A percentile compares a stretch with the other conserved stretches of the same genome.
phyloP scores from a whole-genome alignment of 2,888 invertebrate species.

The Norana najaformis region DNA sequence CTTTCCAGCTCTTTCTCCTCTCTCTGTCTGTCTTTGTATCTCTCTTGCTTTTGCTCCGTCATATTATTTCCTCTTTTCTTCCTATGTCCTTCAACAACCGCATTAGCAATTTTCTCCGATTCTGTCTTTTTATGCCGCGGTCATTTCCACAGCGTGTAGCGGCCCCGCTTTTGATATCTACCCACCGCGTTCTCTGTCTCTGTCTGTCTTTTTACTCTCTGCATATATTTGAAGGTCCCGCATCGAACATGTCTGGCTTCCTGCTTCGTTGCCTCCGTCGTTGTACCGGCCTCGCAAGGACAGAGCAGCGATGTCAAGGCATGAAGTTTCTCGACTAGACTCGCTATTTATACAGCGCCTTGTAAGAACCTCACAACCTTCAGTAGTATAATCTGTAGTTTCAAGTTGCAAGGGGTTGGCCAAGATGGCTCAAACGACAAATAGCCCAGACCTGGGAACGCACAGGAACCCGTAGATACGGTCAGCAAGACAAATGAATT shows the following conservation, averaged over 20 bases:
- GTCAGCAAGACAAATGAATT: too few species aligned
- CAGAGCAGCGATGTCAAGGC: not conserved
- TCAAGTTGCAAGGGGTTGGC: not conserved
- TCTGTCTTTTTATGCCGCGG: not conserved
- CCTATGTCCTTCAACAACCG: not conserved
- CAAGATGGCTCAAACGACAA: not conserved
- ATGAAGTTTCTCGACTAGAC: not conserved
- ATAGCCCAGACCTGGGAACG: not conserved
- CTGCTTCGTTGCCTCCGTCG: not conserved
- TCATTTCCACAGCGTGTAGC: not conserved
- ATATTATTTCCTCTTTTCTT: not conserved
- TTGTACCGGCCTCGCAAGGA: not conserved
- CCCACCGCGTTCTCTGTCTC: not conserved
- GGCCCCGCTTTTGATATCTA: not conserved
- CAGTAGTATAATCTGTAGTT: not conserved
- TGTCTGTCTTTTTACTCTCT: not conserved
- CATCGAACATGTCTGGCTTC: not conserved
- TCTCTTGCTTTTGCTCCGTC: too few species aligned
- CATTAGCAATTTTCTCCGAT: not conserved
- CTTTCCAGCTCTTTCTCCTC: not conserved
- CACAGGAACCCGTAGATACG: too few species aligned
- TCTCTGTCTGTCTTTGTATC: too few species aligned
- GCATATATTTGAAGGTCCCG: not conserved
- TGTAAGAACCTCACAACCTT: not conserved
- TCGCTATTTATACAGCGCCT: too few species aligned